Evolutionary conservation across 2,797 vertebrate genomes (phyloP).

Genomic region (Rhabdomys pumilio): DNA sequence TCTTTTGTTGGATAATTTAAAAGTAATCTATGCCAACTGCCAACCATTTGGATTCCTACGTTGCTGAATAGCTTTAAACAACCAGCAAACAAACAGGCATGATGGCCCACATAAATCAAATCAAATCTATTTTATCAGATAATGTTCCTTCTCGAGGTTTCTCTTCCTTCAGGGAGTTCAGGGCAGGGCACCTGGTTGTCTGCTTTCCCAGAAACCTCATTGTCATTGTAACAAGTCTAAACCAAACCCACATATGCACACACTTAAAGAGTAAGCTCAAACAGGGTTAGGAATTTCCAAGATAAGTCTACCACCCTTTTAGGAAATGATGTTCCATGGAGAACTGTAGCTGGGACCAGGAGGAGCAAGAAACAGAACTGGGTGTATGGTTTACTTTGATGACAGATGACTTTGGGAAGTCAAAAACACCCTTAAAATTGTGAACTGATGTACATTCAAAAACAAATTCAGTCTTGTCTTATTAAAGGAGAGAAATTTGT

Average conservation of each 20-base stretch:
- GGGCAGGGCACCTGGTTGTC: background rate
- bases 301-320: conserved; percentile 2
- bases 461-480: background rate
- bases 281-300: background rate
- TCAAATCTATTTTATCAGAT: background rate
- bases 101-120: background rate
- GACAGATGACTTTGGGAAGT: background rate
- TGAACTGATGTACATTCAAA: background rate
- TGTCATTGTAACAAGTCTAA: background rate
- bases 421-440: background rate
- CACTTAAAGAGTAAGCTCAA: background rate
- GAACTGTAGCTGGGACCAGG: background rate
- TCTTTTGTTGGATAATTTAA: conserved; percentile 41
- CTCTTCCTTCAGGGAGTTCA: background rate
- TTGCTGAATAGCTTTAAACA: background rate
- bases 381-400: background rate
- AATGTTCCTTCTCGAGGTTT: background rate
- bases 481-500: conserved; percentile 71
- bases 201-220: background rate
- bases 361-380: background rate
- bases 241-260: background rate
- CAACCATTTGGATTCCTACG: background rate
- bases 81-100: background rate
- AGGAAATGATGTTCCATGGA: background rate
- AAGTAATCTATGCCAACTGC: conserved; percentile 25